Evolutionary conservation across 2,797 vertebrate genomes (phyloP).

Genomic region (Amblyopsis hoosieri): DNA sequence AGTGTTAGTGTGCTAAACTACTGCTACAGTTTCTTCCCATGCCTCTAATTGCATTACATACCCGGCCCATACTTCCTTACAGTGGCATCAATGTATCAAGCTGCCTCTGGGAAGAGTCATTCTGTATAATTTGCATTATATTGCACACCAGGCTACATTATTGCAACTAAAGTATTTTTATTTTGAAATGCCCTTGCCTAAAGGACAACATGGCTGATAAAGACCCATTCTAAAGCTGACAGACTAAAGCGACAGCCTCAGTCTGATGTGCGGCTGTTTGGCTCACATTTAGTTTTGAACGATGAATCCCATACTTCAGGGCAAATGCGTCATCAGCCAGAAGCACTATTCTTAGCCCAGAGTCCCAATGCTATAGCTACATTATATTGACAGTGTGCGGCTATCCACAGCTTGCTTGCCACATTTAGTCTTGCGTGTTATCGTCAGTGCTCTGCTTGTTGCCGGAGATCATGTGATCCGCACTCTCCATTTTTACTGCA

Average conservation of each 20-base stretch:
- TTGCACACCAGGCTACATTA: no score
- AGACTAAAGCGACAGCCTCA: no score
- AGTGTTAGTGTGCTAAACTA: no score
- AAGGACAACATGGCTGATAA: background rate
- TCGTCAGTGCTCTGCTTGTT: conserved; percentile 1
- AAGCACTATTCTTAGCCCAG: background rate
- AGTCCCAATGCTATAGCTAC: background rate
- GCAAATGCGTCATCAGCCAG: background rate
- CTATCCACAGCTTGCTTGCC: background rate
- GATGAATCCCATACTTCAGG: background rate
- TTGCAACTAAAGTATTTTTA: no score
- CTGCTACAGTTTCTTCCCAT: no score
- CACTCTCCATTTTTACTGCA: conserved; percentile 1
- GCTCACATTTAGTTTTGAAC: background rate
- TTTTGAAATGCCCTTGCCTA: background rate
- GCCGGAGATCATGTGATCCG: conserved; percentile 5
- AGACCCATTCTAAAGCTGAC: background rate
- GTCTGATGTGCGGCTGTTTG: no score
- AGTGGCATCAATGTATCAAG: background rate
- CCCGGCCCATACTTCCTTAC: background rate
- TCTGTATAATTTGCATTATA: background rate
- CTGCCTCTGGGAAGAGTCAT: background rate
- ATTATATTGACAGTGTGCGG: background rate
- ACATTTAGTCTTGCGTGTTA: background rate
- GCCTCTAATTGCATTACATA: background rate